phyloP scores from a whole-genome alignment of 2,113 vertebrate species.

The Smithornis capensis region DNA sequence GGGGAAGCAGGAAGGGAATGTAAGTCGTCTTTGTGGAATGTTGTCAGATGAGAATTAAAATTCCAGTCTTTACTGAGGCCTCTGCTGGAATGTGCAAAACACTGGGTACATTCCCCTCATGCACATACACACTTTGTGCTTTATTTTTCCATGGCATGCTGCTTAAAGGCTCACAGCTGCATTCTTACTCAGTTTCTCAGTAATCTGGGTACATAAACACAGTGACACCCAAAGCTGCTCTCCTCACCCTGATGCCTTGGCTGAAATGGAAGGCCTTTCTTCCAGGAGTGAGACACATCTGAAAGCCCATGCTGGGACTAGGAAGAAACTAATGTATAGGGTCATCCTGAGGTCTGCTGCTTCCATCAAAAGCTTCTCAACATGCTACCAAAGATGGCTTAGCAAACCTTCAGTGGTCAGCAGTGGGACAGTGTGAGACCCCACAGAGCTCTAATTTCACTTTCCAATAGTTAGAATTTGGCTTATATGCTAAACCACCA shows the following conservation, averaged over 20 bases:
- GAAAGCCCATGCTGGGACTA: not conserved
- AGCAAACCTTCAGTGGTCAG: not conserved
- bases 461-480: not conserved
- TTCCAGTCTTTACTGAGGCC: slow-evolving; percentile 27
- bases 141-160: not conserved
- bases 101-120: not conserved
- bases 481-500: not conserved
- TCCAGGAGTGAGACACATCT: not conserved
- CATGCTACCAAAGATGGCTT: not conserved
- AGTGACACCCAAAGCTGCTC: not conserved
- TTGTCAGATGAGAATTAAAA: slow-evolving; percentile 41
- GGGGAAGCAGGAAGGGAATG: not conserved
- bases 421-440: not conserved
- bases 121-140: not conserved
- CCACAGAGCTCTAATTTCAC: not conserved
- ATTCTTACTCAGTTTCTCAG: not conserved
- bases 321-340: not conserved
- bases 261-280: not conserved
- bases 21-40: slow-evolving; percentile 23
- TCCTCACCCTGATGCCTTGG: not conserved
- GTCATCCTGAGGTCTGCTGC: not conserved
- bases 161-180: not conserved
- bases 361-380: not conserved
- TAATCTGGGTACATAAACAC: not conserved
- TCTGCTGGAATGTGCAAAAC: slow-evolving; percentile 29